These are phyloP conservation scores for Metellina segmentata DNA, from an alignment of 2,888 invertebrate genomes.

Conservation along the genomic window DNA sequence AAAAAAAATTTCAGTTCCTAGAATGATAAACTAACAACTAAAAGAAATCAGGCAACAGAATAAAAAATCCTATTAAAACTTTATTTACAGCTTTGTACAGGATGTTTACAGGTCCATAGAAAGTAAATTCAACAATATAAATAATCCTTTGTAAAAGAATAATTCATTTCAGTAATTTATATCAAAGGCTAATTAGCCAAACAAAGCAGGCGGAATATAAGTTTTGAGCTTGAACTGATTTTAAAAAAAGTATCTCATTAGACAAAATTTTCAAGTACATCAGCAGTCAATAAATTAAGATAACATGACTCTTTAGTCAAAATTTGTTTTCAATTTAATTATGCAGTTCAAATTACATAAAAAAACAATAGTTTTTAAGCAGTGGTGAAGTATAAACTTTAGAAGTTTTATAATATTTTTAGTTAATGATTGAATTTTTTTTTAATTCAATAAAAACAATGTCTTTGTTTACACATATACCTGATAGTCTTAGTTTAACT, in stretches of 20 bases:
- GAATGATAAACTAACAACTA: background rate
- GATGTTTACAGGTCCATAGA: background rate
- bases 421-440: too few species aligned
- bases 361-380: background rate
- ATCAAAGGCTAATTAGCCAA: too few species aligned
- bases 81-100: slow-evolving; percentile 50
- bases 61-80: slow-evolving; percentile 7
- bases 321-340: background rate
- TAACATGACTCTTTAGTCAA: background rate
- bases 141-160: background rate
- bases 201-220: background rate
- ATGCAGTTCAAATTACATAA: background rate
- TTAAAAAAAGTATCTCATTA: background rate
- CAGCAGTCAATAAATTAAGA: background rate
- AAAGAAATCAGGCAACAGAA: background rate
- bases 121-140: too few species aligned
- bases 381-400: background rate
- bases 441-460: too few species aligned
- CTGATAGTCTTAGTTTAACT: too few species aligned
- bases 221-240: background rate
- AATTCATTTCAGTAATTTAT: too few species aligned
- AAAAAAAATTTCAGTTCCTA: too few species aligned
- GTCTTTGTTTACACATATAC: too few species aligned
- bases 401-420: background rate
- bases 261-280: too few species aligned